Conservation (phyloP, 2,888 invertebrate species). For the Cremastinae sp. region DNA sequence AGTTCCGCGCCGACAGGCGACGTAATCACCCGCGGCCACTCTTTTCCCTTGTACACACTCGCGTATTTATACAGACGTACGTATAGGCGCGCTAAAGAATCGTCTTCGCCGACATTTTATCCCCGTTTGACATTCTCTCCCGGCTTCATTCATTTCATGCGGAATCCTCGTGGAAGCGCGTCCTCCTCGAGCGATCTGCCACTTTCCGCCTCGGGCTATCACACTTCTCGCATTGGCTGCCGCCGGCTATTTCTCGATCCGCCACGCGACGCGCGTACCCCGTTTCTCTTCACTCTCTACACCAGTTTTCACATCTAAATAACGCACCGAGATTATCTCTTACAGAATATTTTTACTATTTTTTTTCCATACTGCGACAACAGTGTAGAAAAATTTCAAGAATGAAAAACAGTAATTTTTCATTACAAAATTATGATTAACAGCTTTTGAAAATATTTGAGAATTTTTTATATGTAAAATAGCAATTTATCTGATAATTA, state of each 20-base stretch:
- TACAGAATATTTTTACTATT: neutral
- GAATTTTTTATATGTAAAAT: too few species aligned
- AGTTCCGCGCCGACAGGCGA: conserved; percentile 79
- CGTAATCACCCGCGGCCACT: conserved; percentile 78
- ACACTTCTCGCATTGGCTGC: conserved; percentile 4
- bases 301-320: neutral
- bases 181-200: conserved; percentile 48
- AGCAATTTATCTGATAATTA: too few species aligned
- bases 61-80: neutral
- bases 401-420: too few species aligned
- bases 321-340: neutral
- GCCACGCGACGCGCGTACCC: conserved; percentile 68
- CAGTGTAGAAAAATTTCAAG: too few species aligned
- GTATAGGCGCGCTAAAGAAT: conserved; percentile 25
- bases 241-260: conserved; percentile 30
- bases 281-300: neutral
- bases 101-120: conserved; percentile 53
- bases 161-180: conserved; percentile 45
- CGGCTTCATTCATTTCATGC: conserved; percentile 9
- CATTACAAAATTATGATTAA: too few species aligned
- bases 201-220: conserved; percentile 24
- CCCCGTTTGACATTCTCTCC: conserved; percentile 59
- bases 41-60: conserved; percentile 37
- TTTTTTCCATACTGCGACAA: too few species aligned
- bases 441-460: too few species aligned